These are phyloP conservation scores for Corbicula japonica DNA, from an alignment of 2,888 invertebrate genomes.

Conservation along the genomic window DNA sequence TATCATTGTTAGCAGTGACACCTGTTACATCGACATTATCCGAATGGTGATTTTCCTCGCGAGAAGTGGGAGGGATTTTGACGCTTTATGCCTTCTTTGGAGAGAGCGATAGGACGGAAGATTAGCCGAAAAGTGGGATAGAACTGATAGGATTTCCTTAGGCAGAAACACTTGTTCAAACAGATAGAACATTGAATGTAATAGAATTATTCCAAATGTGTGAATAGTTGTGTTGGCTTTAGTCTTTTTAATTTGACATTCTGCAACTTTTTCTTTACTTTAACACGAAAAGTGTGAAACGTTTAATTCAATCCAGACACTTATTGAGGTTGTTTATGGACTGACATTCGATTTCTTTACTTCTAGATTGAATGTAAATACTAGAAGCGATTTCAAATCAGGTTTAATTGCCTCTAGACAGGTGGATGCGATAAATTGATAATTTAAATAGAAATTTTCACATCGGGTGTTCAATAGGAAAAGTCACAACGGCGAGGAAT, in stretches of 20 bases:
- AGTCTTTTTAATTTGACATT: conserved; percentile 28
- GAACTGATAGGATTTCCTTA: neutral
- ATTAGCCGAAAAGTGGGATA: conserved; percentile 11
- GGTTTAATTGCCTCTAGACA: conserved; percentile 28
- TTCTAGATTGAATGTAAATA: conserved; percentile 14
- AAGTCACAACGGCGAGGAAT: no score
- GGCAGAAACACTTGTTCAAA: conserved; percentile 45
- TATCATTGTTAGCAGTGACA: conserved; percentile 38
- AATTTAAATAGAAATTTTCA: neutral
- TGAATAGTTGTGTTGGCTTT: conserved; percentile 35
- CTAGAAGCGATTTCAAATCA: conserved; percentile 8
- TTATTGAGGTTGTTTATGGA: neutral
- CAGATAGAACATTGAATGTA: conserved; percentile 20
- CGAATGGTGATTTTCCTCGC: conserved; percentile 25
- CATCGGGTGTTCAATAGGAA: no score
- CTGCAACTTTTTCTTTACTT: conserved; percentile 21
- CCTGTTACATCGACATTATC: conserved; percentile 44
- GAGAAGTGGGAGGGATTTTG: conserved; percentile 32
- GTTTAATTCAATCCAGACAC: conserved; percentile 17
- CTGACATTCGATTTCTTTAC: conserved; percentile 20
- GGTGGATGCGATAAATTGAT: conserved; percentile 13
- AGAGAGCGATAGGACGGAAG: conserved; percentile 2
- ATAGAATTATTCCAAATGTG: conserved; percentile 19
- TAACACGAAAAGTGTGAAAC: conserved; percentile 36
- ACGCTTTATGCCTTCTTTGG: conserved; percentile 10